These are phyloP conservation scores for Spisula solida DNA, from an alignment of 2,888 invertebrate genomes.

Conservation along the genomic window DNA sequence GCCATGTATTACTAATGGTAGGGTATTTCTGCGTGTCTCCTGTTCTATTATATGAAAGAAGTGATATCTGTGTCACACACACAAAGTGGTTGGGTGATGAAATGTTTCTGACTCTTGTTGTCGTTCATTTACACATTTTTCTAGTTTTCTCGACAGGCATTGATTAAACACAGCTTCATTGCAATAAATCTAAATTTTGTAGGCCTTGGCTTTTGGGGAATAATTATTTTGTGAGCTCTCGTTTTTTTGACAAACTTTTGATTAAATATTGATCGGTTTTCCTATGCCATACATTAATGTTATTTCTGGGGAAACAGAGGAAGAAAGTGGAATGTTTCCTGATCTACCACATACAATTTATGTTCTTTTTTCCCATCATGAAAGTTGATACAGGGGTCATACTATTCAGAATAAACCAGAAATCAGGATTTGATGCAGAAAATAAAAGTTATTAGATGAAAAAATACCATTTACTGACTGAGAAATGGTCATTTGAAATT, in stretches of 20 bases:
- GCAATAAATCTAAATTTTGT: conserved; percentile 14
- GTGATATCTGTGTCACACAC: no score
- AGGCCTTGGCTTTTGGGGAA: neutral
- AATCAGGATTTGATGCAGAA: no score
- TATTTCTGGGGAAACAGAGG: neutral
- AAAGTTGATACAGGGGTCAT: no score
- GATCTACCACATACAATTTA: neutral
- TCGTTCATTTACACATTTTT: neutral
- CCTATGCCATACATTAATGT: neutral
- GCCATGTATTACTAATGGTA: no score
- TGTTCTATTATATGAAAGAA: no score
- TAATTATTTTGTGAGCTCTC: conserved; percentile 15
- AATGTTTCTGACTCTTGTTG: neutral
- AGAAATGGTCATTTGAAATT: no score
- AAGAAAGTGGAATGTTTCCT: neutral
- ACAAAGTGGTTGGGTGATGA: neutral
- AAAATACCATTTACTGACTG: no score
- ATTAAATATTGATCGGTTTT: conserved; percentile 18
- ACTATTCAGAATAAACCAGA: no score
- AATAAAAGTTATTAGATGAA: no score
- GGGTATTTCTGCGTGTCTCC: no score
- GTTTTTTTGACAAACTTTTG: conserved; percentile 14
- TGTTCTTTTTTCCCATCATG: neutral
- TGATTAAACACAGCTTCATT: conserved; percentile 3
- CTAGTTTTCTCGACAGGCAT: neutral